A percentile compares a stretch with the other conserved stretches of the same genome.
phyloP scores from a whole-genome alignment of 2,113 vertebrate species.

The Erythrolamprus reginae region DNA sequence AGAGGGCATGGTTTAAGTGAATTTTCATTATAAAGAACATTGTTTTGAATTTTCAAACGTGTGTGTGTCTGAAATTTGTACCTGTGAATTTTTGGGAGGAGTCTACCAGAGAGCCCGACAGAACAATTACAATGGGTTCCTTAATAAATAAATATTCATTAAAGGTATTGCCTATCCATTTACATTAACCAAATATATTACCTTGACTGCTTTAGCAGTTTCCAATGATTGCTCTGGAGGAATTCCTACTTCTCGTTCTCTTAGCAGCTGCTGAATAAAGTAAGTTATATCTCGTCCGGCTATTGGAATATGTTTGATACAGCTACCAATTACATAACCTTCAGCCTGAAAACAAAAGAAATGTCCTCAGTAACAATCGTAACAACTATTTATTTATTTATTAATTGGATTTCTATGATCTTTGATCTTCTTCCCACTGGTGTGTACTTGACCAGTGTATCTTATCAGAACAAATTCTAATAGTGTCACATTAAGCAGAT shows the following conservation, averaged over 20 bases:
- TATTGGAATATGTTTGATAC: conserved; percentile 99
- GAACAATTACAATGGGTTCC: no score
- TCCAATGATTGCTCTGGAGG: conserved; percentile 97
- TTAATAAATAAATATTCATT: conserved; percentile 2
- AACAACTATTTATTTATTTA: no score
- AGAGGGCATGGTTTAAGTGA: no score
- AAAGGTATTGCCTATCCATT: not conserved
- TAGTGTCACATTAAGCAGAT: not conserved
- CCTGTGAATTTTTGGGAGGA: no score
- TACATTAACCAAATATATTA: conserved; percentile 42
- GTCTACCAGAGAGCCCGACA: no score
- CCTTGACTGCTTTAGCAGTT: conserved; percentile 98
- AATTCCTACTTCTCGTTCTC: conserved; percentile 96
- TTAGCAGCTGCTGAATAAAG: conserved; percentile 94
- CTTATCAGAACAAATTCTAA: not conserved
- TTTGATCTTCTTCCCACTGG: not conserved
- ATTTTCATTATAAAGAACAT: no score
- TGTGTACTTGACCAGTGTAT: not conserved
- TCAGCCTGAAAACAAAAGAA: conserved; percentile 77
- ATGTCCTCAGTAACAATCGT: not conserved
- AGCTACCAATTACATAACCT: conserved; percentile 98
- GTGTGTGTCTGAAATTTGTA: no score
- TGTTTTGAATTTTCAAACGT: no score
- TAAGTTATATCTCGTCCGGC: conserved; percentile 97
- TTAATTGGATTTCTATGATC: no score